Evolutionary conservation across 2,888 invertebrate species (phyloP).

Genomic region (Diabrotica balteata): DNA sequence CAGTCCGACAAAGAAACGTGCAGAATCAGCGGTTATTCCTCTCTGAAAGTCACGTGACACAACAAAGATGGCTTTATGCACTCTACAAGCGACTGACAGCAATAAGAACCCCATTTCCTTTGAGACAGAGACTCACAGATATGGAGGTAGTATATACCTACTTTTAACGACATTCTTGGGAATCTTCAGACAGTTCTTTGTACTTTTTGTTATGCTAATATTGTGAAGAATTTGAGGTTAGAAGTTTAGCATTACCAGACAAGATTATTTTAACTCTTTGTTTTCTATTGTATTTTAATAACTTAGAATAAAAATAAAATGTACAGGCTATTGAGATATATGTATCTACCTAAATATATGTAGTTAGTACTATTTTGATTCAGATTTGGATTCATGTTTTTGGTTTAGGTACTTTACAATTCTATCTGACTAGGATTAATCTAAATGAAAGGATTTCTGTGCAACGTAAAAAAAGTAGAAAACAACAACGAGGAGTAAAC

Average conservation of each 20-base stretch:
- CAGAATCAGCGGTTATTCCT: conserved; percentile 29
- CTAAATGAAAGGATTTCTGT: no score
- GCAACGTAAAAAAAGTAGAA: no score
- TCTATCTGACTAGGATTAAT: no score
- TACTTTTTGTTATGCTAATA: conserved; percentile 20
- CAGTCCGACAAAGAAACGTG: conserved; percentile 27
- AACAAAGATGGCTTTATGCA: conserved; percentile 10
- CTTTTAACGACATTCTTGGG: conserved; percentile 24
- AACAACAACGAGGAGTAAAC: no score
- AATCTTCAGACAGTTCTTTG: conserved; percentile 15
- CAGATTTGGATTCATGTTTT: no score
- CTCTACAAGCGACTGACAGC: background rate
- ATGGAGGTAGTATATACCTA: conserved; percentile 12
- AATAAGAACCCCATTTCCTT: conserved; percentile 7
- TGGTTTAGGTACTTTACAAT: no score
- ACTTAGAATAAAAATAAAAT: no score
- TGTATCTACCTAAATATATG: no score
- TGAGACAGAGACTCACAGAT: conserved; percentile 11
- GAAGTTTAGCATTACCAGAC: background rate
- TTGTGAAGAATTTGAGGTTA: conserved; percentile 5
- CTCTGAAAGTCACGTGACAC: conserved; percentile 21
- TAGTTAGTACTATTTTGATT: no score
- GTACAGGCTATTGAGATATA: no score
- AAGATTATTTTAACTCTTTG: background rate
- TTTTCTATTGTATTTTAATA: no score